Percentiles rank a stretch among this genome's conserved stretches.
Evolutionary conservation across 2,888 invertebrate genomes (phyloP).

Genomic region (Muscina levida): DNA sequence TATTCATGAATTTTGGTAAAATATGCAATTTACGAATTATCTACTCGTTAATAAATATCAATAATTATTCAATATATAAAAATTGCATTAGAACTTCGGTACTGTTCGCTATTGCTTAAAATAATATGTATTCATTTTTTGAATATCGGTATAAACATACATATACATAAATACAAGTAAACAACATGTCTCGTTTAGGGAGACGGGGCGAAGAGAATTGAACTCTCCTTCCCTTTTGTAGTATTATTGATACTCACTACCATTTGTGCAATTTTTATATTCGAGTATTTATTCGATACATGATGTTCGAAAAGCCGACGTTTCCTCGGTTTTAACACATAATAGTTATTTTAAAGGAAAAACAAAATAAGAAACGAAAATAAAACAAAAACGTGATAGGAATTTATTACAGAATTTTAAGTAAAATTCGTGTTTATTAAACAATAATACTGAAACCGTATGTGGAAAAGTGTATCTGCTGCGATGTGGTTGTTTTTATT

Average conservation of each 20-base stretch:
- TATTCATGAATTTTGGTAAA: background rate
- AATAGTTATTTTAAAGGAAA: conserved; percentile 44
- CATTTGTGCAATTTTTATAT: conserved; percentile 50
- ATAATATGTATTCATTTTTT: conserved; percentile 18
- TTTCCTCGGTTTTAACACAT: conserved; percentile 42
- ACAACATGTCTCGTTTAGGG: too few relatives aligned
- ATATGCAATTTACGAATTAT: background rate
- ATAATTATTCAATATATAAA: conserved; percentile 16
- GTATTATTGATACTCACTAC: background rate
- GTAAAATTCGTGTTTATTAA: conserved; percentile 1
- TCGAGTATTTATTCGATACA: background rate
- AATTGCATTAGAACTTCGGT: conserved; percentile 3
- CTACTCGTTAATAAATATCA: background rate
- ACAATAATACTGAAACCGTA: conserved; percentile 29
- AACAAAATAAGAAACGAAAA: too few relatives aligned
- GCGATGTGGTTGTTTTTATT: background rate
- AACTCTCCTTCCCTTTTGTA: background rate
- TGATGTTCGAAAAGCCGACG: background rate
- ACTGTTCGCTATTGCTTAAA: too few relatives aligned
- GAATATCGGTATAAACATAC: conserved; percentile 4
- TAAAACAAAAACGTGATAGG: conserved; percentile 56
- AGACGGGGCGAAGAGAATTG: too few relatives aligned
- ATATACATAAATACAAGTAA: too few relatives aligned
- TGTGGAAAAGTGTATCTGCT: conserved; percentile 32
- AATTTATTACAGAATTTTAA: conserved; percentile 38